These are phyloP conservation scores for Scaptomyza parva DNA, from an alignment of 2,888 invertebrate genomes.

Conservation along the genomic window DNA sequence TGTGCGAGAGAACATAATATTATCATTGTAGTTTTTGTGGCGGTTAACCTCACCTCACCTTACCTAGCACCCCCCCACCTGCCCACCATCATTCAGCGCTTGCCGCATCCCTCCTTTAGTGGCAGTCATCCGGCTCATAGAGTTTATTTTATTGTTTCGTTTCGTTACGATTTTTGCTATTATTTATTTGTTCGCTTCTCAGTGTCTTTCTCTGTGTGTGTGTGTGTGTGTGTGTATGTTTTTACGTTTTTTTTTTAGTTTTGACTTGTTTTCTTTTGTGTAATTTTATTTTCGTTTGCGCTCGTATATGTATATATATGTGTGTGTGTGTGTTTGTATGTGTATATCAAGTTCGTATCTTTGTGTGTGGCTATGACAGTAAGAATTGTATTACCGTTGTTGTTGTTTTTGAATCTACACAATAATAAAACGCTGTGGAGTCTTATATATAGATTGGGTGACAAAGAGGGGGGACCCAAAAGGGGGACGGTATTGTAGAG, in stretches of 20 bases:
- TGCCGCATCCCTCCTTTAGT: conserved; percentile 26
- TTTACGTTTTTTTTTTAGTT: conserved; percentile 71
- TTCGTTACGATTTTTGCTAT: conserved; percentile 81
- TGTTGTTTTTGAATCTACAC: conserved; percentile 70
- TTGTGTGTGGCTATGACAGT: conserved; percentile 70
- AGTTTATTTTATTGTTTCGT: conserved; percentile 78
- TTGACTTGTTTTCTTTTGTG: conserved; percentile 79
- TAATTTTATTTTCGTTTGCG: conserved; percentile 72
- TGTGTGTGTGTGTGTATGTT: conserved; percentile 55
- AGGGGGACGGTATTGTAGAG: background rate
- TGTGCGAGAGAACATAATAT: conserved; percentile 63
- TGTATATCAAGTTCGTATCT: conserved; percentile 77
- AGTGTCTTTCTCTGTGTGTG: conserved; percentile 32
- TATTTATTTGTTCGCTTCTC: conserved; percentile 73
- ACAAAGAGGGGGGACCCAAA: conserved; percentile 16
- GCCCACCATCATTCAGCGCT: background rate
- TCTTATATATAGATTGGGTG: conserved; percentile 60
- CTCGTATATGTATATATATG: conserved; percentile 14
- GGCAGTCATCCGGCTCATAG: conserved; percentile 68
- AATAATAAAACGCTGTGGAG: conserved; percentile 66
- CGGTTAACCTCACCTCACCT: conserved; percentile 64
- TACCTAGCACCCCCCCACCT: background rate
- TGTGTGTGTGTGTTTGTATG: conserved; percentile 52
- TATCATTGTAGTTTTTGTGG: conserved; percentile 67
- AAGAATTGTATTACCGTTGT: conserved; percentile 75